Evolutionary conservation across 2,113 vertebrate genomes (phyloP), one percentile per base, ranked within the genome.

Genomic region (Procavia capensis): DNA sequence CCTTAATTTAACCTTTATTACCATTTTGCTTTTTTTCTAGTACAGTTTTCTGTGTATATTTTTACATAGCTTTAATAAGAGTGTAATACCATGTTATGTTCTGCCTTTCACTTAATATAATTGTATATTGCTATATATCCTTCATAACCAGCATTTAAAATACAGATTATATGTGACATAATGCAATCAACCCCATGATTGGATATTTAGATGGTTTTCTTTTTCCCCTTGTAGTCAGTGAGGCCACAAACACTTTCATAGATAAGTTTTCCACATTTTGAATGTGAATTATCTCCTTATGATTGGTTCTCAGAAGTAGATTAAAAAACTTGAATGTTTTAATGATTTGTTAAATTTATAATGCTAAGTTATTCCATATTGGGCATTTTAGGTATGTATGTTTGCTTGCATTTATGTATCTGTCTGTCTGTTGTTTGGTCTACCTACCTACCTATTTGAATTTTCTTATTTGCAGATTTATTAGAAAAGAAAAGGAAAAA

Each of bases 1-100:
- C 43, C 70, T 80, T 92, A 84, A 93, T 81, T 91, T 76, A 96
- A 50, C 59, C 39, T 85, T 87, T 89, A 83, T 93, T 91, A 80
- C 54, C 50, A 85, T 87, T 93, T 95, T 63, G 92, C 88, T 93
- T 94, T 87, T 50, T 94, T 94, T 91, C 41, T 64, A 31, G 57
- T 61, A 64, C 91, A 87, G 54, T 47, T 93, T 89, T 43, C 61
- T 68, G 24, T 79, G 57, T 63, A 61, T 64, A 91, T 39, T 75
- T 93, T 81, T 94, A 45, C 6, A 68, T 85, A 64, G 9, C 43
- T 95, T 89, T 91, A 31, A 70, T 59, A 41, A 80, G 31, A 70
- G 41, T 59, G 54, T 5, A 86, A 80, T 59, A n/a, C 2, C 43
- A 83, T 75, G 95, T 91, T 91, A 78, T 89, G 70, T 85, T 17